These are phyloP conservation scores for Crypturellus undulatus DNA, from an alignment of 2,113 vertebrate genomes.

Conservation along the genomic window DNA sequence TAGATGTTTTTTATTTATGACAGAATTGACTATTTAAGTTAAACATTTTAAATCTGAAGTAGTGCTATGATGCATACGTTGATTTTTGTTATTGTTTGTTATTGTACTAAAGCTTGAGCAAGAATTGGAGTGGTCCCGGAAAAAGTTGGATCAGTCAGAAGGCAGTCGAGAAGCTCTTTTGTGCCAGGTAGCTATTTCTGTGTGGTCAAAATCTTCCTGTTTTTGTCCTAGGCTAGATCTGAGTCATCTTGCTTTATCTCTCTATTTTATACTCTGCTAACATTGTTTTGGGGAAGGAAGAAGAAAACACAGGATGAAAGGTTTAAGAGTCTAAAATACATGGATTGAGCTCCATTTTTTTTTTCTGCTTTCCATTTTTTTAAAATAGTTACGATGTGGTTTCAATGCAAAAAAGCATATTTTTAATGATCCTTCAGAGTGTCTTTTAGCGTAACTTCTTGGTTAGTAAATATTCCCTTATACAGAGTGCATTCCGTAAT, in stretches of 20 bases:
- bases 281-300: neutral
- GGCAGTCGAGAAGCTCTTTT: conserved; percentile 84
- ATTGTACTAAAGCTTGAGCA: conserved; percentile 80
- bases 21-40: neutral
- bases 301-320: neutral
- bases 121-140: conserved; percentile 83
- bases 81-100: conserved; percentile 1
- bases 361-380: conserved; percentile 24
- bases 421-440: neutral
- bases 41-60: no score
- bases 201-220: neutral
- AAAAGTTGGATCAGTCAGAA: conserved; percentile 86
- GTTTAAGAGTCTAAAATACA: neutral
- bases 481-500: neutral
- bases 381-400: neutral
- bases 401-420: neutral
- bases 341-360: neutral
- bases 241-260: neutral
- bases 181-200: conserved; percentile 83
- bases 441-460: neutral
- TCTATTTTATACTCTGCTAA: neutral
- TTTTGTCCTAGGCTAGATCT: conserved; percentile 2
- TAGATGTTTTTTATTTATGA: neutral
- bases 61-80: neutral
- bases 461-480: neutral